Percentiles rank a stretch among this genome's conserved stretches.
phyloP scores from a whole-genome alignment of 1,140 invertebrate genomes.

The Antheraea mylitta region DNA sequence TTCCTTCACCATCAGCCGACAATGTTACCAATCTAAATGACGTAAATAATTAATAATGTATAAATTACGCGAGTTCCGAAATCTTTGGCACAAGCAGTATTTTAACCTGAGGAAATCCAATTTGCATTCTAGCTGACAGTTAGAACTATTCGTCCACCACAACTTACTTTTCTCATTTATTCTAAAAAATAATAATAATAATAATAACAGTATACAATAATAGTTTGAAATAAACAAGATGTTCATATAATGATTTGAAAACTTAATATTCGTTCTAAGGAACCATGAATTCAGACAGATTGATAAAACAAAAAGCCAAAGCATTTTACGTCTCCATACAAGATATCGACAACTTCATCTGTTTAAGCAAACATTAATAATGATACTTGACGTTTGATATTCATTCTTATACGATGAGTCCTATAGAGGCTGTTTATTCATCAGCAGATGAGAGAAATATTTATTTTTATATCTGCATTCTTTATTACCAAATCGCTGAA shows the following conservation, averaged over 20 bases:
- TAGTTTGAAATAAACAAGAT: too few relatives aligned
- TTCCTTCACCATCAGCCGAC: too few relatives aligned
- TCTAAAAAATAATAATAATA: too few relatives aligned
- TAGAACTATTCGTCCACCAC: too few relatives aligned
- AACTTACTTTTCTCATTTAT: too few relatives aligned
- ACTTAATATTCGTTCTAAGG: neutral
- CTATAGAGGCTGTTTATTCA: neutral
- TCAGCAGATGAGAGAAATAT: neutral
- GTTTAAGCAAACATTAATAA: conserved; percentile 56
- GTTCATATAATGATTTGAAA: neutral
- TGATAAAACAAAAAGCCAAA: conserved; percentile 66
- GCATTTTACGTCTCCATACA: conserved; percentile 55
- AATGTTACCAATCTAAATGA: too few relatives aligned
- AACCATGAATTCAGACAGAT: conserved; percentile 47
- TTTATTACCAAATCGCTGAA: neutral
- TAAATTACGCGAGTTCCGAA: too few relatives aligned
- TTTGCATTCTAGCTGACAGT: too few relatives aligned
- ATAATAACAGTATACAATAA: too few relatives aligned
- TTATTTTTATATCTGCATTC: conserved; percentile 1
- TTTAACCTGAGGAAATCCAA: too few relatives aligned
- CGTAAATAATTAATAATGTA: too few relatives aligned
- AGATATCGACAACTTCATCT: conserved; percentile 64
- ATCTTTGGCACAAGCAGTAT: too few relatives aligned
- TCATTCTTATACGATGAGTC: conserved; percentile 9
- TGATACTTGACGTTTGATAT: conserved; percentile 52